Conservation (phyloP, 1,140 invertebrate genomes). For the Hylaeus volcanicus region DNA sequence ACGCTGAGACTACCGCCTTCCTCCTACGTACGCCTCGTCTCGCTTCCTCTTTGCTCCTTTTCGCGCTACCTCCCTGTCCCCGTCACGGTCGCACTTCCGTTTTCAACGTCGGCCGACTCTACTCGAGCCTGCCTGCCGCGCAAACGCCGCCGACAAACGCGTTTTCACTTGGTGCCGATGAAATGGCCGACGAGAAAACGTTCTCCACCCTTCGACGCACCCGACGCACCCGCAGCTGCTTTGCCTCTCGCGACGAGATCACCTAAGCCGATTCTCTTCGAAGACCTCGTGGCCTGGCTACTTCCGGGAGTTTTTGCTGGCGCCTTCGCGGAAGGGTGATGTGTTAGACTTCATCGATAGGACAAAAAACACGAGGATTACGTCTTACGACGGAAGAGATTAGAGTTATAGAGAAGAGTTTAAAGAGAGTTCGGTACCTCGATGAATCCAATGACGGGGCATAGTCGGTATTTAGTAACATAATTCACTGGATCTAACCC, state of each 20-base stretch:
- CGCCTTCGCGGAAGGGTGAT: too few species aligned
- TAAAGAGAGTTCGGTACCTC: too few species aligned
- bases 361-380: too few species aligned
- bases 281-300: too few species aligned
- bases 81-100: constrained; percentile 55
- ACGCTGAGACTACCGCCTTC: constrained; percentile 77
- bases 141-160: constrained; percentile 69
- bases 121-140: constrained; percentile 58
- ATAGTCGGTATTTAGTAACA: too few species aligned
- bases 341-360: too few species aligned
- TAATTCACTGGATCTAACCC: too few species aligned
- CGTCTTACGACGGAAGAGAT: too few species aligned
- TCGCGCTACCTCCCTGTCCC: neutral
- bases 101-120: constrained; percentile 66
- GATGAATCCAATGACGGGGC: too few species aligned
- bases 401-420: too few species aligned
- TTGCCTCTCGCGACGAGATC: neutral
- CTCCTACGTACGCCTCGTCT: constrained; percentile 63
- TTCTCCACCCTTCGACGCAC: constrained; percentile 49
- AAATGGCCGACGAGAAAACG: constrained; percentile 73
- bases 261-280: neutral
- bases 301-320: too few species aligned
- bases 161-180: constrained; percentile 66
- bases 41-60: constrained; percentile 32
- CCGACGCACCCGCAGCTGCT: neutral